phyloP scores from a whole-genome alignment of 2,888 invertebrate genomes.

The Monopis laevigella region DNA sequence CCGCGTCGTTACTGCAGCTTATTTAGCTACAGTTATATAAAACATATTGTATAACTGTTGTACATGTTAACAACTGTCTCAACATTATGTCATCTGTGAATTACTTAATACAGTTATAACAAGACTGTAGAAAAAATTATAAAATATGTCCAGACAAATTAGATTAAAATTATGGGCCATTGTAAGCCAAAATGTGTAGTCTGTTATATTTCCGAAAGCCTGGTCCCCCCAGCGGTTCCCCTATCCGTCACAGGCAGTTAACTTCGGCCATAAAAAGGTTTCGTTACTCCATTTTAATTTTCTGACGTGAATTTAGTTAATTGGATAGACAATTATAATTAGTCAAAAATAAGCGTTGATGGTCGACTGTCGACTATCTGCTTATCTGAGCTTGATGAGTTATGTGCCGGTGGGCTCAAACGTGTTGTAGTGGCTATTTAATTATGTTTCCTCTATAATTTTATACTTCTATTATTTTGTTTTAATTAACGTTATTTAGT shows the following conservation, averaged over 20 bases:
- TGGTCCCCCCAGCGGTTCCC: conserved; percentile 1
- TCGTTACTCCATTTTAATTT: conserved; percentile 17
- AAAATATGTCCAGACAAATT: too few species aligned
- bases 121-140: too few species aligned
- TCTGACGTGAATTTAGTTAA: conserved; percentile 31
- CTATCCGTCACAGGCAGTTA: conserved; percentile 17
- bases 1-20: too few species aligned
- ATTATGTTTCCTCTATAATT: conserved; percentile 12
- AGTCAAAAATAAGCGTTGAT: conserved; percentile 27
- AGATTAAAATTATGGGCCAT: too few species aligned
- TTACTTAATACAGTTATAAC: too few species aligned
- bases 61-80: too few species aligned
- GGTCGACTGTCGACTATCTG: conserved; percentile 17
- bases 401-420: conserved; percentile 8
- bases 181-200: too few species aligned
- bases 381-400: conserved; percentile 12
- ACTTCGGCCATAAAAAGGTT: conserved; percentile 18
- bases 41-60: too few species aligned
- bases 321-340: conserved; percentile 36
- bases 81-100: too few species aligned
- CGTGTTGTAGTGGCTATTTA: conserved; percentile 12
- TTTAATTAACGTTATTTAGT: conserved; percentile 3
- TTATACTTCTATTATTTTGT: conserved; percentile 8
- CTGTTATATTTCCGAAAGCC: background rate
- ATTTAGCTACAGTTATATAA: too few species aligned